A percentile compares a stretch with the other conserved stretches of the same genome.
Evolutionary conservation across 2,888 invertebrate genomes (phyloP).

Genomic region (Folsomia manolachei): DNA sequence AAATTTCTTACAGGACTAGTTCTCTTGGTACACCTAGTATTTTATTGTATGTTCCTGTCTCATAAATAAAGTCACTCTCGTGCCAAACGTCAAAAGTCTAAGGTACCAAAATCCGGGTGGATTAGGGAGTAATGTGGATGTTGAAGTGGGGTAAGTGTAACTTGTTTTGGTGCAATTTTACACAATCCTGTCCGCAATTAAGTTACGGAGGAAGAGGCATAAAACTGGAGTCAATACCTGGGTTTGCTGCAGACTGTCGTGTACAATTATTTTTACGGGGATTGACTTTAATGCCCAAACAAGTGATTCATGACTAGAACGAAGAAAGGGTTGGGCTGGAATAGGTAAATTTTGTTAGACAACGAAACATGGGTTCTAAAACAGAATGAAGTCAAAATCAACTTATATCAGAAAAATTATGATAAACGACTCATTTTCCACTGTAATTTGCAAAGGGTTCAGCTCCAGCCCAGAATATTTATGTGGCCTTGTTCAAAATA

Average conservation of each 20-base stretch:
- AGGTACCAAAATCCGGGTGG: not conserved
- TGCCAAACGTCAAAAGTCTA: slow-evolving; percentile 1
- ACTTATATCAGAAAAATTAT: not conserved
- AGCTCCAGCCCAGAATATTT: too few species aligned
- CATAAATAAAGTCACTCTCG: slow-evolving; percentile 8
- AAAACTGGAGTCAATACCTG: not conserved
- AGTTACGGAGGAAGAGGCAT: not conserved
- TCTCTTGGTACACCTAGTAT: not conserved
- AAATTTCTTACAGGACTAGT: slow-evolving; percentile 4
- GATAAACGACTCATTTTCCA: slow-evolving; percentile 2
- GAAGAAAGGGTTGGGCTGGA: too few species aligned
- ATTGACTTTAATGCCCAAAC: not conserved
- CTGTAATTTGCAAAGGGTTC: not conserved
- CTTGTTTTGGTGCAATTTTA: not conserved
- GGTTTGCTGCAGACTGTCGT: not conserved
- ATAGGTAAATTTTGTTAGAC: too few species aligned
- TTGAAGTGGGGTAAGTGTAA: not conserved
- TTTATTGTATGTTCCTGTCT: not conserved
- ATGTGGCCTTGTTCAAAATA: not conserved
- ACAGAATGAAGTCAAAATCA: too few species aligned
- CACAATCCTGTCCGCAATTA: slow-evolving; percentile 8
- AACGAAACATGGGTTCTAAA: too few species aligned
- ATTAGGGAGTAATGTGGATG: not conserved
- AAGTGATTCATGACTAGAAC: not conserved
- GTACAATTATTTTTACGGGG: slow-evolving; percentile 5